These are phyloP conservation scores for Crepidodera aurea DNA, from an alignment of 2,888 invertebrate species.

Conservation along the genomic window DNA sequence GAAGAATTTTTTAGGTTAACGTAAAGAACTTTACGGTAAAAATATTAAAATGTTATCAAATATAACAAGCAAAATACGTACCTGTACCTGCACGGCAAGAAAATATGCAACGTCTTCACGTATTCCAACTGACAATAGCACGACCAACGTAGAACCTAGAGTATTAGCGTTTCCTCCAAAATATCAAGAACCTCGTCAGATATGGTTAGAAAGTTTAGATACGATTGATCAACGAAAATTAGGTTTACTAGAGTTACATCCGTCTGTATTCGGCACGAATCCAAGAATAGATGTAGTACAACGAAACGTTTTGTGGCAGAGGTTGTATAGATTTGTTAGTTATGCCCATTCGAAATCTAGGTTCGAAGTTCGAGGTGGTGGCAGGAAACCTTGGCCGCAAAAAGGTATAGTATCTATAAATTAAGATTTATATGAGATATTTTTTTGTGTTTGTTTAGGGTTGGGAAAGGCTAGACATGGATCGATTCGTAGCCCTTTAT, in stretches of 20 bases:
- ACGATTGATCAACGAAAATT: constrained; percentile 78
- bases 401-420: constrained; percentile 69
- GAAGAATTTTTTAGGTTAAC: no score
- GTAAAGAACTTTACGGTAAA: background rate
- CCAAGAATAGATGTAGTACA: constrained; percentile 90
- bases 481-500: constrained; percentile 89
- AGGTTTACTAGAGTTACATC: constrained; percentile 90
- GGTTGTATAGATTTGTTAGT: constrained; percentile 79
- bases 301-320: constrained; percentile 88
- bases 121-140: constrained; percentile 20
- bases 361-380: constrained; percentile 89
- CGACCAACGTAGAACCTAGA: constrained; percentile 30
- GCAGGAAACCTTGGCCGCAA: constrained; percentile 96
- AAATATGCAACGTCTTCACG: constrained; percentile 40
- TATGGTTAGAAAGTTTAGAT: constrained; percentile 87
- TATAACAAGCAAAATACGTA: constrained; percentile 41
- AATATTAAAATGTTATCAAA: constrained; percentile 43
- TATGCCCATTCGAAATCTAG: constrained; percentile 81
- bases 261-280: constrained; percentile 81
- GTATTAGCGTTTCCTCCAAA: constrained; percentile 60
- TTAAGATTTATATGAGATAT: background rate
- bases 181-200: constrained; percentile 74
- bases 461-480: constrained; percentile 90
- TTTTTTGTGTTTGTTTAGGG: constrained; percentile 45
- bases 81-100: constrained; percentile 36